phyloP scores from a whole-genome alignment of 35 echinoderm and acorn worm genomes.

The Apostichopus parvimensis region DNA sequence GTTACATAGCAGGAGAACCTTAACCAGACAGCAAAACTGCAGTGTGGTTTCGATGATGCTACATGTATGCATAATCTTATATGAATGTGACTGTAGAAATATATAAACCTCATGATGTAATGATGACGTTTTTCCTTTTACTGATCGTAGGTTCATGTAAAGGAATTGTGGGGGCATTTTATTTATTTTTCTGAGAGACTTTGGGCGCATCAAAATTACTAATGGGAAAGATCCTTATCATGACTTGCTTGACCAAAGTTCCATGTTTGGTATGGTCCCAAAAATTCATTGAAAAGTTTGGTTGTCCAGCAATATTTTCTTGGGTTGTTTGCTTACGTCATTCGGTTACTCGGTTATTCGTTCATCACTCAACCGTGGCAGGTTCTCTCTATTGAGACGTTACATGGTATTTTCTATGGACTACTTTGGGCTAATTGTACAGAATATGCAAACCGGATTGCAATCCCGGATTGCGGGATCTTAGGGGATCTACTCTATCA shows the following conservation, averaged over 20 bases:
- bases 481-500: not conserved
- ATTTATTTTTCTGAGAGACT: conserved; percentile 61
- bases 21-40: no score
- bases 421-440: conserved; percentile 67
- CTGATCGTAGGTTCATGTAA: conserved; percentile 33
- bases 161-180: conserved; percentile 54
- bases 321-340: conserved; percentile 64
- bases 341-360: conserved; percentile 70
- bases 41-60: no score
- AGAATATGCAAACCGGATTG: conserved; percentile 61
- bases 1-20: no score
- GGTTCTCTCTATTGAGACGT: conserved; percentile 61
- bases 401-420: conserved; percentile 83
- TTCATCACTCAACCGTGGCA: conserved; percentile 56
- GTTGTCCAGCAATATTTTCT: conserved; percentile 49
- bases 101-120: not conserved
- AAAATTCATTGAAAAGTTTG: conserved; percentile 52
- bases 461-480: conserved; percentile 29
- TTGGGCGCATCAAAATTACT: conserved; percentile 51
- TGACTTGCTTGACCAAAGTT: conserved; percentile 60
- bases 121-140: conserved; percentile 32
- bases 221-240: conserved; percentile 44
- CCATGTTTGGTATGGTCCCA: conserved; percentile 59
- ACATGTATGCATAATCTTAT: not conserved
- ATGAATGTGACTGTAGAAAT: not conserved